These are phyloP conservation scores for Trissolcus brochymenae DNA, from an alignment of 2,888 invertebrate genomes.

Conservation along the genomic window DNA sequence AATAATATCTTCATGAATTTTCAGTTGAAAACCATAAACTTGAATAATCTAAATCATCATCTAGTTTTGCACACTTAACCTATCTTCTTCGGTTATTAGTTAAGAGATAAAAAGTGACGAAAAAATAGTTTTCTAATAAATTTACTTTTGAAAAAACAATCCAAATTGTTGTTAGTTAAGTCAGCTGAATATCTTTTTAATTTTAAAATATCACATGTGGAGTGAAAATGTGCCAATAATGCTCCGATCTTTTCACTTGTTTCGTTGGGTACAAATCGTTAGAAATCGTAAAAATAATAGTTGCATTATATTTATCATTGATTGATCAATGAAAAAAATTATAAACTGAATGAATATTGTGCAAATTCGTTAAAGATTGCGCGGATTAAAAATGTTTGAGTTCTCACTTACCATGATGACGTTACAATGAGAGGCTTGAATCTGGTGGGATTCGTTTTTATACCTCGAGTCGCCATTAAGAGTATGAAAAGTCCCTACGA, in stretches of 20 bases:
- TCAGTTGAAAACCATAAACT: slow-evolving; percentile 85
- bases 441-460: background rate
- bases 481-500: background rate
- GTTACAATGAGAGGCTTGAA: slow-evolving; percentile 7
- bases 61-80: slow-evolving; percentile 6
- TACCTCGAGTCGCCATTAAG: background rate
- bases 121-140: background rate
- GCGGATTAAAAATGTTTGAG: slow-evolving; percentile 1
- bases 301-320: background rate
- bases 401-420: slow-evolving; percentile 12
- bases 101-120: background rate
- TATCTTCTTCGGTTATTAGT: background rate
- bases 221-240: background rate
- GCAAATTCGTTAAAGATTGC: slow-evolving; percentile 1
- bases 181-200: background rate
- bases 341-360: background rate
- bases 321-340: background rate
- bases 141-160: background rate
- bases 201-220: background rate
- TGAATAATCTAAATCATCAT: slow-evolving; percentile 82
- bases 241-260: too few relatives aligned
- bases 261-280: too few relatives aligned
- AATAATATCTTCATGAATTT: slow-evolving; percentile 80
- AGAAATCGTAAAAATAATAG: background rate
- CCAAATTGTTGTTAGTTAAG: background rate